Evolutionary conservation across 2,888 invertebrate species (phyloP).

Genomic region (Mechanitis messenoides): DNA sequence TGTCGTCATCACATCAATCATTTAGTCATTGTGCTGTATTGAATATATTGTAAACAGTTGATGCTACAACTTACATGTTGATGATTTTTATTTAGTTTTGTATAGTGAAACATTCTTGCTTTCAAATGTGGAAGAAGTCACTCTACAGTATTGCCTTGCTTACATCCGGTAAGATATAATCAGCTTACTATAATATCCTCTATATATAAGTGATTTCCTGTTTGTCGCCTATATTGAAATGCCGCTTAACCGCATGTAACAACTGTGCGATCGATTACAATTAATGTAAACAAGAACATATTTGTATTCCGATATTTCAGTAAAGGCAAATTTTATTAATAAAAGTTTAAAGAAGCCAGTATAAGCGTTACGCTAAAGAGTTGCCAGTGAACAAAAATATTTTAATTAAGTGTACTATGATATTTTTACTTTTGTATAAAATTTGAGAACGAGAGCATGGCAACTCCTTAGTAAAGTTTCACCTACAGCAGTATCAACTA

Average conservation of each 20-base stretch:
- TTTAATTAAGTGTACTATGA: slow-evolving; percentile 3
- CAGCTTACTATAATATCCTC: slow-evolving; percentile 75
- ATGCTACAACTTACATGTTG: slow-evolving; percentile 70
- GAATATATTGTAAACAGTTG: slow-evolving; percentile 64
- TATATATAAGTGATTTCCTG: slow-evolving; percentile 70
- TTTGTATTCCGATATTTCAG: slow-evolving; percentile 54
- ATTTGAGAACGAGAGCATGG: slow-evolving; percentile 25
- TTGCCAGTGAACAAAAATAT: slow-evolving; percentile 39
- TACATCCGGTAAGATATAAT: slow-evolving; percentile 76
- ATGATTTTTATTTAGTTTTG: slow-evolving; percentile 74
- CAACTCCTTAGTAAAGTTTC: slow-evolving; percentile 60
- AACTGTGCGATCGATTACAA: slow-evolving; percentile 15
- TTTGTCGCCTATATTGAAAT: slow-evolving; percentile 66
- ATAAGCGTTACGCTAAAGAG: slow-evolving; percentile 54
- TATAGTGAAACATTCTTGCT: slow-evolving; percentile 76
- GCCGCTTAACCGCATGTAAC: slow-evolving; percentile 39
- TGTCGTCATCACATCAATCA: slow-evolving; percentile 60
- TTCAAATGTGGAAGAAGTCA: slow-evolving; percentile 76
- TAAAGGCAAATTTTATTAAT: slow-evolving; percentile 55
- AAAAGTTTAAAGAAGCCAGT: slow-evolving; percentile 65
- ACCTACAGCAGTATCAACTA: slow-evolving; percentile 67
- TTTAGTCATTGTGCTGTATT: slow-evolving; percentile 71
- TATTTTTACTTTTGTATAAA: slow-evolving; percentile 1
- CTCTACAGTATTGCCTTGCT: slow-evolving; percentile 76
- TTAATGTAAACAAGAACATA: slow-evolving; percentile 14